These are phyloP conservation scores for Cheilosia variabilis DNA, from an alignment of 2,888 invertebrate species.

Conservation along the genomic window DNA sequence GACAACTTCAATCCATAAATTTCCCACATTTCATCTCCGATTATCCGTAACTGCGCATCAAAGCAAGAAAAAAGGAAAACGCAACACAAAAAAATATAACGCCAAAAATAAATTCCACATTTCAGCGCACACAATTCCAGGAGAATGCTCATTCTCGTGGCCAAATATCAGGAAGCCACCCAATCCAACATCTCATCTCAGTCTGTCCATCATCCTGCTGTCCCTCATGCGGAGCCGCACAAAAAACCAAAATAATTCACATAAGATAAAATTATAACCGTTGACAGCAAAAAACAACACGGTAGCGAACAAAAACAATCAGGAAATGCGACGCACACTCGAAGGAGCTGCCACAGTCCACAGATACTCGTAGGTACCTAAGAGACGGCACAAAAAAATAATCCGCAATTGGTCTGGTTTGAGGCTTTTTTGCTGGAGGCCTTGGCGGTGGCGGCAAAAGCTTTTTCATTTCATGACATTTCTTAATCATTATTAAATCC, in stretches of 20 bases:
- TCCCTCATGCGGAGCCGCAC: slow-evolving; percentile 41
- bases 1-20: slow-evolving; percentile 51
- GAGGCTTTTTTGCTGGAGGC: slow-evolving; percentile 43
- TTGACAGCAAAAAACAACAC: slow-evolving; percentile 62
- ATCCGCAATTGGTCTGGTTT: slow-evolving; percentile 46
- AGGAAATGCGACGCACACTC: slow-evolving; percentile 59
- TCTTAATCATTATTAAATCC: slow-evolving; percentile 75
- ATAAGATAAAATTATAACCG: slow-evolving; percentile 73
- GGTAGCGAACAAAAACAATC: slow-evolving; percentile 46
- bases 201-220: slow-evolving; percentile 65
- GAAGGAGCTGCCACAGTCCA: slow-evolving; percentile 12
- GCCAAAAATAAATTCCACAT: slow-evolving; percentile 50
- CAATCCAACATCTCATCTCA: slow-evolving; percentile 32
- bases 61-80: slow-evolving; percentile 17
- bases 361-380: background rate
- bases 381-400: slow-evolving; percentile 26
- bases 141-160: slow-evolving; percentile 41
- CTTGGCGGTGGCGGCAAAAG: slow-evolving; percentile 56
- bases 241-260: slow-evolving; percentile 59
- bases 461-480: slow-evolving; percentile 72
- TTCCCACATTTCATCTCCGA: slow-evolving; percentile 66
- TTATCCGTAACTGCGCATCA: slow-evolving; percentile 48
- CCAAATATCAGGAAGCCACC: slow-evolving; percentile 6
- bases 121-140: slow-evolving; percentile 38
- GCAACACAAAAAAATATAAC: slow-evolving; percentile 3